Evolutionary conservation across 1,140 invertebrate species (phyloP), one percentile per base, ranked within the genome.

Genomic region (Coelopa frigida): DNA sequence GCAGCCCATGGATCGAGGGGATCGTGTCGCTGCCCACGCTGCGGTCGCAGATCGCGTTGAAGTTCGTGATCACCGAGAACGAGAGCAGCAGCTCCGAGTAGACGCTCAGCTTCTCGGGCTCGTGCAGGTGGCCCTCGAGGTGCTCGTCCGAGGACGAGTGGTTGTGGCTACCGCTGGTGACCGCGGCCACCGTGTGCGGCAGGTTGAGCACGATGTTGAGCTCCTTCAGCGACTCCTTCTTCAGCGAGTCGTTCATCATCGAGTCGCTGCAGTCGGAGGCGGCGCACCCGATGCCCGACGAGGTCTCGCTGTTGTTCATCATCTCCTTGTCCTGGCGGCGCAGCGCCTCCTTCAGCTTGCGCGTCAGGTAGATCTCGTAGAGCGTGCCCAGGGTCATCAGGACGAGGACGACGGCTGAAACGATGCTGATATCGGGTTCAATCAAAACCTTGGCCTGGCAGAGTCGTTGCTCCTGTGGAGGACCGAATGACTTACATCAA

Each of bases 21-120:
- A 91, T 85, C 0, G 85, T 89, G 55, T 89, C 87, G 5, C 79
- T 77, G 4, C 86, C 86, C 7, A 89, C 86, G 5, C 78, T 76
- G 46, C 80, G 73, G 61, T 88, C 85, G 57, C 85, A 85, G 53
- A 89, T 89, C 35, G 81, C 81, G 54, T 77, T 78, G 54, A 88
- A 70, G 58, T 89, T 89, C 21, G 79, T 77, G 46, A 78, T 76
- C 36, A 85, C 73, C 8, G 86, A 89, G 67, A 89, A 89, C 5
- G 85, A 84, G 8, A 89, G 71, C n/a, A 89, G 57, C 20, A 87
- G 62, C 54, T 87, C 82, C 27, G 79, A 79, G 63, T 76, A 76
- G 14, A 83, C 60, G 55, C 74, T 81, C 77, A 72, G 41, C 44
- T 68, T 67, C 31, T 67, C 58, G 2, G 64, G 64, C 26, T 68